These are phyloP conservation scores for Drosophila bifasciata DNA, from an alignment of 1,140 invertebrate species.

Conservation along the genomic window DNA sequence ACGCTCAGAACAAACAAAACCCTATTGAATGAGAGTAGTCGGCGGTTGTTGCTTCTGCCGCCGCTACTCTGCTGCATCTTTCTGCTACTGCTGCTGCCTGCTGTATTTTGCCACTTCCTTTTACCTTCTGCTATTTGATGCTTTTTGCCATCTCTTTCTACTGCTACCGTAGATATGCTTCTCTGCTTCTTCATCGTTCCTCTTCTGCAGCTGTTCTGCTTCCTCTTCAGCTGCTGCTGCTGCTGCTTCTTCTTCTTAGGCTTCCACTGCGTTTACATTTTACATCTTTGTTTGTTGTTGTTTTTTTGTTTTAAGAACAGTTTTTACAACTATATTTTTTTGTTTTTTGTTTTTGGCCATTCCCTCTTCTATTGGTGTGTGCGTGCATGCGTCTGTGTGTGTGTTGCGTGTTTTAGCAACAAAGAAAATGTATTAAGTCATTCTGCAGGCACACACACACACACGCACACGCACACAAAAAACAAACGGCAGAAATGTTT, in stretches of 20 bases:
- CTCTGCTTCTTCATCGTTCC: too few species aligned
- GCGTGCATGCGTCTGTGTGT: neutral
- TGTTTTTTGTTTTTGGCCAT: too few species aligned
- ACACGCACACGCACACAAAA: conserved; percentile 8
- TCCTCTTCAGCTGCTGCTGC: conserved; percentile 2
- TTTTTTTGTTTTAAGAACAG: conserved; percentile 29
- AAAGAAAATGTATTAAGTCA: conserved; percentile 52
- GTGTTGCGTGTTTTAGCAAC: conserved; percentile 24
- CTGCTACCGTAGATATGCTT: too few species aligned
- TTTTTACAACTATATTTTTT: too few species aligned
- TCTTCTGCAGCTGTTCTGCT: too few species aligned
- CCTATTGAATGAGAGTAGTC: conserved; percentile 35
- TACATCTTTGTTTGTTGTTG: conserved; percentile 28
- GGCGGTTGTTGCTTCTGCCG: too few species aligned
- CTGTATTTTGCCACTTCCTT: too few species aligned
- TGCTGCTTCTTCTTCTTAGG: conserved; percentile 8
- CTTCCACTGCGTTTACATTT: conserved; percentile 18
- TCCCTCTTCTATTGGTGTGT: too few species aligned
- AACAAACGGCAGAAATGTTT: neutral
- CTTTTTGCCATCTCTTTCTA: too few species aligned
- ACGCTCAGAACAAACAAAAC: neutral
- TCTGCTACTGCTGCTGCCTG: too few species aligned
- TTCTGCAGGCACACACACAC: conserved; percentile 11
- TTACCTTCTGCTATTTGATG: too few species aligned
- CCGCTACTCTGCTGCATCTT: too few species aligned